Conservation (phyloP, 2,888 invertebrate genomes). For the Clunio marinus region DNA sequence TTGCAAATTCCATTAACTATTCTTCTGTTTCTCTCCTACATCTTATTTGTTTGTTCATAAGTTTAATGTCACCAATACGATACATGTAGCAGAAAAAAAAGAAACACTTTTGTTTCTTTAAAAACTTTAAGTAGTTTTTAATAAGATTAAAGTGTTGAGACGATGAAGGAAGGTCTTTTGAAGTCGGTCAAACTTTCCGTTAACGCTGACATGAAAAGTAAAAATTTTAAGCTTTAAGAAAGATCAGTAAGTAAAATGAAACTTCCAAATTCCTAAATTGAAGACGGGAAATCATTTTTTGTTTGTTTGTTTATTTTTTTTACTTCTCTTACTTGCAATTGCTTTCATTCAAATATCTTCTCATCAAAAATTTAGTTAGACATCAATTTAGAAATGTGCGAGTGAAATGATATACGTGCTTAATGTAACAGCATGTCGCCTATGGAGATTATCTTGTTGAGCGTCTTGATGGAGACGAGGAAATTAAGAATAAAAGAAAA, state of each 20-base stretch:
- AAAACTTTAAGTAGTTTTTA: neutral
- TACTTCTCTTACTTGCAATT: no score
- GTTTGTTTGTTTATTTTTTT: no score
- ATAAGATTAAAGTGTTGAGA: neutral
- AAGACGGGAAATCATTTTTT: conserved; percentile 17
- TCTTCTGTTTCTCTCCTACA: no score
- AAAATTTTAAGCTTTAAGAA: no score
- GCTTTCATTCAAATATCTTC: no score
- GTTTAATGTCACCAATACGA: no score
- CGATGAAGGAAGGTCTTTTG: conserved; percentile 9
- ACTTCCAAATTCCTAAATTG: no score
- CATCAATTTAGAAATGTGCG: no score
- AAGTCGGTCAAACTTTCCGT: conserved; percentile 4
- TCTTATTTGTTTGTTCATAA: neutral
- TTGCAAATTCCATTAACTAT: conserved; percentile 14
- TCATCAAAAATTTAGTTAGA: no score
- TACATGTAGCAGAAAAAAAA: neutral
- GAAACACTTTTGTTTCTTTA: neutral
- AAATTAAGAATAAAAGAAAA: neutral
- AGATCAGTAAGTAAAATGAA: no score
- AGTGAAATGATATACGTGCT: no score
- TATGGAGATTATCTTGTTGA: conserved; percentile 13
- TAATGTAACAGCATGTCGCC: conserved; percentile 14
- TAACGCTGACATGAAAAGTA: neutral
- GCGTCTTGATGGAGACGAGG: neutral